Conservation (phyloP, 1,140 invertebrate genomes). For the Andrena cerasifolii region DNA sequence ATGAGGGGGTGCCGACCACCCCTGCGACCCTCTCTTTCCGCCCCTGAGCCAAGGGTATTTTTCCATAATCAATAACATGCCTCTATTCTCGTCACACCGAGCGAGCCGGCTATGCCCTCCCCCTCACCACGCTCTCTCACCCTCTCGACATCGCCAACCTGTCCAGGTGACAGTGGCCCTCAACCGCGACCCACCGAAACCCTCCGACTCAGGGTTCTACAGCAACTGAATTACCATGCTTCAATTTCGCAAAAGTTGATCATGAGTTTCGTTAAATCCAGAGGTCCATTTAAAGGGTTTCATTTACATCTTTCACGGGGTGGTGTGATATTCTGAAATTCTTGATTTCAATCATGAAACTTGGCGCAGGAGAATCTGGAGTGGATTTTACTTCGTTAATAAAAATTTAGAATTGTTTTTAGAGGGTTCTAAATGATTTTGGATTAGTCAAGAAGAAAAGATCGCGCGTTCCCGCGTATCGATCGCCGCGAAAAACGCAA, state of each 20-base stretch:
- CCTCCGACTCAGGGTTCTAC: neutral
- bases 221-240: neutral
- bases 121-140: constrained; percentile 56
- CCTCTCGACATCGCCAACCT: constrained; percentile 69
- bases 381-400: no score
- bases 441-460: constrained; percentile 15
- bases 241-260: neutral
- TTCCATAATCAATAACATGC: constrained; percentile 80
- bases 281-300: no score
- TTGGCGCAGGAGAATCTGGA: no score
- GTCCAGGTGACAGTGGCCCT: constrained; percentile 74
- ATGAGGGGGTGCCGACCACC: constrained; percentile 66
- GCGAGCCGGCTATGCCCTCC: constrained; percentile 70
- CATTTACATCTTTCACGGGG: no score
- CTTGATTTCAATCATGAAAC: no score
- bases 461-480: constrained; percentile 52
- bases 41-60: constrained; percentile 74
- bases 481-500: constrained; percentile 46
- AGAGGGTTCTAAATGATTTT: no score
- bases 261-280: no score
- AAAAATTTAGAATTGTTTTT: no score
- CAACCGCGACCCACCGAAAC: constrained; percentile 25
- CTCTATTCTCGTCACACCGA: constrained; percentile 79
- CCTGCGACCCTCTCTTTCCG: constrained; percentile 49
- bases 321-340: no score